Conservation (phyloP, 2,113 vertebrate species). For the Mastomys coucha region DNA sequence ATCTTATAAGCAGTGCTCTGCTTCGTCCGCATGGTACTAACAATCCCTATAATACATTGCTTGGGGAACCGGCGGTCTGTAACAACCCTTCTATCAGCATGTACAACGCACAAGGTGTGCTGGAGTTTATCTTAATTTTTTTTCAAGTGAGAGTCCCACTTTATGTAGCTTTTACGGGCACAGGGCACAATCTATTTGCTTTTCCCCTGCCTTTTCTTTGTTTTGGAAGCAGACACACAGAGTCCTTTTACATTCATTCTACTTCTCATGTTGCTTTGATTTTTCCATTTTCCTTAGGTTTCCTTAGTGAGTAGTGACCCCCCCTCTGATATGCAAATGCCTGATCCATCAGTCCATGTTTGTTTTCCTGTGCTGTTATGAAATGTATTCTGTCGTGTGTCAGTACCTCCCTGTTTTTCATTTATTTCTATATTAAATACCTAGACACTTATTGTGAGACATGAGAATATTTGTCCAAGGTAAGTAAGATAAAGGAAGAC, state of each 20-base stretch:
- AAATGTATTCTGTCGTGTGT: conserved; percentile 81
- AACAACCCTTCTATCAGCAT: conserved; percentile 99
- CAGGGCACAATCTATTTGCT: conserved; percentile 82
- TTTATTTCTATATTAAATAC: conserved; percentile 78
- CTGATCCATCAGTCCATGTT: conserved; percentile 79
- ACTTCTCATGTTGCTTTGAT: conserved; percentile 70
- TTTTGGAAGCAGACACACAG: conserved; percentile 81
- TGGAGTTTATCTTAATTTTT: conserved; percentile 90
- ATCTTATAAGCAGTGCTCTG: conserved; percentile 99
- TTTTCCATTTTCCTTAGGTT: conserved; percentile 86
- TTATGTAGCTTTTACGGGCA: conserved; percentile 88
- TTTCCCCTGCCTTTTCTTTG: conserved; percentile 73
- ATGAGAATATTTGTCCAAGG: conserved; percentile 82
- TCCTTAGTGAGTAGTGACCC: conserved; percentile 75
- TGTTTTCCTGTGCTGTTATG: conserved; percentile 76
- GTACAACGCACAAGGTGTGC: conserved; percentile 99
- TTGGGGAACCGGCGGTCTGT: conserved; percentile 99
- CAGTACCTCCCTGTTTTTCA: conserved; percentile 70
- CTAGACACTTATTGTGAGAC: conserved; percentile 83
- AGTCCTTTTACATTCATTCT: conserved; percentile 57
- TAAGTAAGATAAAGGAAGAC: conserved; percentile 86
- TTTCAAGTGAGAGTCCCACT: conserved; percentile 89
- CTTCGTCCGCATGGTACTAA: conserved; percentile 99
- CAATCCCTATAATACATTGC: conserved; percentile 99
- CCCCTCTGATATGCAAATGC: conserved; percentile 79